Evolutionary conservation across 2,113 vertebrate species (phyloP).

Genomic region (Gambusia holbrooki): DNA sequence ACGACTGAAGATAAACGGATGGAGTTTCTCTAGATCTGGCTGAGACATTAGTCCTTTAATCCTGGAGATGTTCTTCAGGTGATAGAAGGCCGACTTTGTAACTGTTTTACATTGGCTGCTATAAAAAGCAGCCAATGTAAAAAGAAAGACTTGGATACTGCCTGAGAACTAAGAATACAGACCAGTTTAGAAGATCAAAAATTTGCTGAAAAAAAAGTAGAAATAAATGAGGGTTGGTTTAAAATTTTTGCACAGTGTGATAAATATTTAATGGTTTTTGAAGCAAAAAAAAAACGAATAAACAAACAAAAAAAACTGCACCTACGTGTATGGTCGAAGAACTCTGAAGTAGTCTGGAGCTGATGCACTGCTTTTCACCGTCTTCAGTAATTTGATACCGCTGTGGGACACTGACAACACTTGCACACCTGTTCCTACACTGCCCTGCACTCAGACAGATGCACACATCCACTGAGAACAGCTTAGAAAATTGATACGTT

Average conservation of each 20-base stretch:
- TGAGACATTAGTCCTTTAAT: too few relatives aligned
- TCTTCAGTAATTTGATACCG: constrained; percentile 90
- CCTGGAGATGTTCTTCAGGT: too few relatives aligned
- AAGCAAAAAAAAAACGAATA: background rate
- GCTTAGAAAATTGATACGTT: constrained; percentile 12
- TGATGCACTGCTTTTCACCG: constrained; percentile 82
- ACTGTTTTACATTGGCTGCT: too few relatives aligned
- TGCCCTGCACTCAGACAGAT: constrained; percentile 83
- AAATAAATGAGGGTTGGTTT: background rate
- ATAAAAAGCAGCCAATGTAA: too few relatives aligned
- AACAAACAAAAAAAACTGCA: background rate
- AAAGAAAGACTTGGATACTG: too few relatives aligned
- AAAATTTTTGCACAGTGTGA: background rate
- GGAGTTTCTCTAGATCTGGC: too few relatives aligned
- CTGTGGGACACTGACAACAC: constrained; percentile 90
- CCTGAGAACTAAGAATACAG: background rate
- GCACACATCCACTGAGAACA: constrained; percentile 22
- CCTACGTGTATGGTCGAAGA: constrained; percentile 87
- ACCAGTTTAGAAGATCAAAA: background rate
- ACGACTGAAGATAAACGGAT: too few relatives aligned
- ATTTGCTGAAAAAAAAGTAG: background rate
- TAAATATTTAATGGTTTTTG: too few relatives aligned
- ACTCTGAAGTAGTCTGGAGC: constrained; percentile 88
- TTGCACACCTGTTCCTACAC: constrained; percentile 94
- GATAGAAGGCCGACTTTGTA: too few relatives aligned